Conservation (phyloP, 2,888 invertebrate species). For the Epinotia demarniana region DNA sequence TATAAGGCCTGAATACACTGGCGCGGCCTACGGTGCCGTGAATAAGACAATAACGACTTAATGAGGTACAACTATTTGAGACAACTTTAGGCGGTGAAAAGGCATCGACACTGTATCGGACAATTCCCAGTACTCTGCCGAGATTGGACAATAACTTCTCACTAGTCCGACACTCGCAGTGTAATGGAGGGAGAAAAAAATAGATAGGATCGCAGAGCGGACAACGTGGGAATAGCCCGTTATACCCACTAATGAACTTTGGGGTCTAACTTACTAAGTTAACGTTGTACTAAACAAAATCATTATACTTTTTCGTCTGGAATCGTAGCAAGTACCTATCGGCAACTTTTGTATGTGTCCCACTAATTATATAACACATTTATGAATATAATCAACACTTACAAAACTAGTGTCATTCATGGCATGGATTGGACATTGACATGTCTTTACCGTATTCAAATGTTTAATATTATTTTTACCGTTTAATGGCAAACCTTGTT, state of each 20-base stretch:
- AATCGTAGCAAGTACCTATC: no score
- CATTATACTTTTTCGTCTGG: no score
- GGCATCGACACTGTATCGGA: not conserved
- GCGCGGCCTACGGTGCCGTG: no score
- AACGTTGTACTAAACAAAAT: no score
- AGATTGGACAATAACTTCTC: not conserved
- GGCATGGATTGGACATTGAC: not conserved
- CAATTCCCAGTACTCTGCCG: not conserved
- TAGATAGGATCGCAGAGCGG: not conserved
- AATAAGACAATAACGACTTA: not conserved
- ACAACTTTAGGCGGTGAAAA: not conserved
- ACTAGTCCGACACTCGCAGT: not conserved
- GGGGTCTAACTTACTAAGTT: no score
- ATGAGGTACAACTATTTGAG: not conserved
- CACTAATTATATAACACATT: not conserved
- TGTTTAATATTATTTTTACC: not conserved
- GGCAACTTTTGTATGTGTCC: no score
- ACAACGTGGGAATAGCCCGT: not conserved
- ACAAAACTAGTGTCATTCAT: not conserved
- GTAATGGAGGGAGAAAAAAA: not conserved
- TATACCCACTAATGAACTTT: not conserved
- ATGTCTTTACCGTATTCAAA: not conserved
- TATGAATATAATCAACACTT: constrained; percentile 13
- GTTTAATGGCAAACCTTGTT: not conserved
- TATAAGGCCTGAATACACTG: no score